phyloP scores from a whole-genome alignment of 2,113 vertebrate species.

The Sceloporus undulatus region DNA sequence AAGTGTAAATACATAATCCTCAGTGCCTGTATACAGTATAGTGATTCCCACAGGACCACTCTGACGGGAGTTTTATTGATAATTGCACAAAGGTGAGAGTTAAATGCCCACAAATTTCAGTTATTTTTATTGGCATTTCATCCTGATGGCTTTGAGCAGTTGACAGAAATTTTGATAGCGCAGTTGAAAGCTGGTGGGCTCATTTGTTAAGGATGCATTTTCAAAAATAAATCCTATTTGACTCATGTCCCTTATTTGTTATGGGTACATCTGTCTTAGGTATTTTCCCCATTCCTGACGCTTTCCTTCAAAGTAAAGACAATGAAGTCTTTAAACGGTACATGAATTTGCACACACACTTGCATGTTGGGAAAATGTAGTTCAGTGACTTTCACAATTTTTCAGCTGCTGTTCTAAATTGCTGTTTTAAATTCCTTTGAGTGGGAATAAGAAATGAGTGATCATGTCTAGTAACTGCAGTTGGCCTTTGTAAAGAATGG shows the following conservation, averaged over 20 bases:
- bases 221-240: slow-evolving; percentile 8
- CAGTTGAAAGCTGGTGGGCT: not conserved
- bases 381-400: slow-evolving; percentile 54
- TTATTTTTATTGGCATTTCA: slow-evolving; percentile 1
- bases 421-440: slow-evolving; percentile 77
- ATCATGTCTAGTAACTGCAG: slow-evolving; percentile 75
- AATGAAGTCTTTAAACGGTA: slow-evolving; percentile 52
- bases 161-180: not conserved
- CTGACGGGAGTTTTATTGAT: not conserved
- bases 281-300: slow-evolving; percentile 32
- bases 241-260: slow-evolving; percentile 8
- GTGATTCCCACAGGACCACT: not conserved
- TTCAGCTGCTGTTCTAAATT: slow-evolving; percentile 70
- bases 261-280: slow-evolving; percentile 11
- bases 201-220: slow-evolving; percentile 23
- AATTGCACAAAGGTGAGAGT: not conserved
- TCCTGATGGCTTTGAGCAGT: not conserved
- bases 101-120: not conserved
- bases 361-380: slow-evolving; percentile 42
- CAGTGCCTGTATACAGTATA: not conserved
- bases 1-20: not conserved
- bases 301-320: slow-evolving; percentile 49
- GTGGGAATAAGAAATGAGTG: slow-evolving; percentile 75
- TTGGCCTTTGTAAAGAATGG: slow-evolving; percentile 77
- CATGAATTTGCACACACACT: slow-evolving; percentile 45